These are phyloP conservation scores for Pilophorus perplexus DNA, from an alignment of 2,888 invertebrate genomes.

Conservation along the genomic window DNA sequence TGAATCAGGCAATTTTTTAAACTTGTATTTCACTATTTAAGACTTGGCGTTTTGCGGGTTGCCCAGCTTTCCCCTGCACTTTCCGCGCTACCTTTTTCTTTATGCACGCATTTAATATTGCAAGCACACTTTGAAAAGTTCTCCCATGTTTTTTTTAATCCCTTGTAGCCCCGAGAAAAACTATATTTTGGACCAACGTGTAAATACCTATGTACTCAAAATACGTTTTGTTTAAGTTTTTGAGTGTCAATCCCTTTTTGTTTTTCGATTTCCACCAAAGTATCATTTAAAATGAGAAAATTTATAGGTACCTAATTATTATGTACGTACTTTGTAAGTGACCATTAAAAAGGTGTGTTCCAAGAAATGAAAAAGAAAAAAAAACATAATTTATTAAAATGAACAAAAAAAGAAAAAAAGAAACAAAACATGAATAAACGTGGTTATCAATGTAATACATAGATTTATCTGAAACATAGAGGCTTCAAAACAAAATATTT, in stretches of 20 bases:
- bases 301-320: no score
- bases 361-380: conserved; percentile 21
- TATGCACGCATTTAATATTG: no score
- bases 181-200: conserved; percentile 32
- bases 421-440: no score
- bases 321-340: conserved; percentile 23
- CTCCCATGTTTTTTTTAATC: no score
- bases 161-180: no score
- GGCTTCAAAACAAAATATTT: conserved; percentile 37
- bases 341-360: conserved; percentile 25
- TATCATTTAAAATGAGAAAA: conserved; percentile 16
- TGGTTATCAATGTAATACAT: conserved; percentile 29
- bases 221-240: not conserved
- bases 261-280: conserved; percentile 35
- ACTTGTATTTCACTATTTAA: no score
- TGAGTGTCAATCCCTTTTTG: conserved; percentile 15
- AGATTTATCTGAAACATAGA: conserved; percentile 29
- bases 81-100: no score
- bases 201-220: conserved; percentile 25
- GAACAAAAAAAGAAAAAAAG: no score
- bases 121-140: no score
- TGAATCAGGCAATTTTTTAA: no score
- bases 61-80: no score
- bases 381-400: conserved; percentile 29
- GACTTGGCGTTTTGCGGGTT: no score